A percentile compares a stretch with the other conserved stretches of the same genome.
Conservation (phyloP, 1,140 invertebrate species). For the Thaumetopoea pityocampa region DNA sequence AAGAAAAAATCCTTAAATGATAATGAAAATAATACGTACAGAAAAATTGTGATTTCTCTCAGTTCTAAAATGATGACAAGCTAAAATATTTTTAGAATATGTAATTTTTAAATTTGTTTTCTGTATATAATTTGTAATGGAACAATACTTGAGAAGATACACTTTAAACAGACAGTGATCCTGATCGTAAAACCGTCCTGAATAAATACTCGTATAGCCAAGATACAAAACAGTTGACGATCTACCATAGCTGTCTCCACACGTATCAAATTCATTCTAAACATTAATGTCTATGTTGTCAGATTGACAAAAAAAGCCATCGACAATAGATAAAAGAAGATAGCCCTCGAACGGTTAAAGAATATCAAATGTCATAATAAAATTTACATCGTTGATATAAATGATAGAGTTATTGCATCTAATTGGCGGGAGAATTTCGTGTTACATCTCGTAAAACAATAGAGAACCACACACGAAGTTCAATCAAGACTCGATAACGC, state of each 20-base stretch:
- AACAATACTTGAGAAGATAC: no score
- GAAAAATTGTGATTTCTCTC: no score
- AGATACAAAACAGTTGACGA: conserved; percentile 3
- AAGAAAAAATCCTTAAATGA: no score
- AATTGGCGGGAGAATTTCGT: conserved; percentile 37
- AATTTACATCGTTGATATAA: conserved; percentile 25
- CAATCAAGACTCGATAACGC: conserved; percentile 41
- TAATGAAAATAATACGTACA: no score
- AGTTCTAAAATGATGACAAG: no score
- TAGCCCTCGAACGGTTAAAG: conserved; percentile 6
- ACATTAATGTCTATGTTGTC: conserved; percentile 14
- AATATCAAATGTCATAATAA: conserved; percentile 19
- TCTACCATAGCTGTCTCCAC: not conserved
- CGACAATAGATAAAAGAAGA: conserved; percentile 3
- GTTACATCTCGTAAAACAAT: conserved; percentile 33
- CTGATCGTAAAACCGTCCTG: conserved; percentile 3
- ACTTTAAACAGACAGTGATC: not conserved
- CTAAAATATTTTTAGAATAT: no score
- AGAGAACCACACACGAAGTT: conserved; percentile 42
- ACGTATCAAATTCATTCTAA: conserved; percentile 13
- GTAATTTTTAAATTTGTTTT: no score
- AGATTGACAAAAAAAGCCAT: conserved; percentile 7
- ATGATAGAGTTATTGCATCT: conserved; percentile 41
- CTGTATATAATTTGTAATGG: no score
- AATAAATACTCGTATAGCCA: not conserved